A percentile compares a stretch with the other conserved stretches of the same genome.
Evolutionary conservation across 1,140 invertebrate genomes (phyloP).

Genomic region (Gerris buenoi): DNA sequence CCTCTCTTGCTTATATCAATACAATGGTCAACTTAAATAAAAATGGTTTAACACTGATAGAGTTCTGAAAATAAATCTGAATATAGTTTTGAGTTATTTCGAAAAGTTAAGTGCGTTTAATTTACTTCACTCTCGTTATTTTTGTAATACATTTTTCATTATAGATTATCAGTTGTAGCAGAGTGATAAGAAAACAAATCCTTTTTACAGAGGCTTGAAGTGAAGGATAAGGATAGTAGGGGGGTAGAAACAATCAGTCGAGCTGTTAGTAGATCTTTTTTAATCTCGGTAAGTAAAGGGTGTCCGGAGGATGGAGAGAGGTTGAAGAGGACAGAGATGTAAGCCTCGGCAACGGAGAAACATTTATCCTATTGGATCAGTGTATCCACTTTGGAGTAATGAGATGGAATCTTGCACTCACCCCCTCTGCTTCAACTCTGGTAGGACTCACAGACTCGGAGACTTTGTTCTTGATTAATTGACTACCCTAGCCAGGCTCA

Average conservation of each 20-base stretch:
- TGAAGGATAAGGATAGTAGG: too few species aligned
- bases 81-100: too few species aligned
- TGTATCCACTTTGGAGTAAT: slow-evolving; percentile 17
- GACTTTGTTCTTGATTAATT: slow-evolving; percentile 9
- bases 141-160: too few species aligned
- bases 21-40: too few species aligned
- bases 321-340: background rate
- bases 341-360: background rate
- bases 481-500: slow-evolving; percentile 2
- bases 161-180: too few species aligned
- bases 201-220: too few species aligned
- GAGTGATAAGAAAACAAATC: too few species aligned
- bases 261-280: slow-evolving; percentile 15
- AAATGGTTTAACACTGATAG: too few species aligned
- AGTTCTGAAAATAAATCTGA: too few species aligned
- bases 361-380: slow-evolving; percentile 19
- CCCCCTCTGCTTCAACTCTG: background rate
- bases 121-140: too few species aligned
- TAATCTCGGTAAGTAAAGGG: slow-evolving; percentile 16
- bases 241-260: background rate
- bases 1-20: too few species aligned
- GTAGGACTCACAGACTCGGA: background rate
- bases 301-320: background rate
- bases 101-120: too few species aligned
- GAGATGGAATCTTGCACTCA: slow-evolving; percentile 8